Base-by-base conservation (phyloP, 2,888 invertebrate species). In the Agrochola macilenta region DNA sequence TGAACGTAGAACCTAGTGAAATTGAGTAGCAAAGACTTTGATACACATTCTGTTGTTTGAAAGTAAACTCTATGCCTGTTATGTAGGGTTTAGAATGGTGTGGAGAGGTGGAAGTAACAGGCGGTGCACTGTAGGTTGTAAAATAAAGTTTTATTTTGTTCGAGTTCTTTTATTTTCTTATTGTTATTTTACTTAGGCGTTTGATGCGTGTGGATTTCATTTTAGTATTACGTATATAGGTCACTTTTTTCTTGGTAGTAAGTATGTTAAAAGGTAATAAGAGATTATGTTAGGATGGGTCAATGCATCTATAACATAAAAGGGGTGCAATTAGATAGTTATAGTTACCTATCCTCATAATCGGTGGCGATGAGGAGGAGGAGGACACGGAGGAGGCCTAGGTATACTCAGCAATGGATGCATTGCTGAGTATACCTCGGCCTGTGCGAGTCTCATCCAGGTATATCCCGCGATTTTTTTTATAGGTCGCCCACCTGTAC, bases 21-120 rank as follows among this genome's bases (percentile, higher is more conserved):
- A 87, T 86, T 78, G 79, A 84, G 81, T 86, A 82, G 76, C 43
- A 68, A 79, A 83, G 58, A 65, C 73, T 71, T 76, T 35, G 39
- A 57, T 35, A 39, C 0, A 12, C 12, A 7, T 1, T 30, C 7
- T n/a, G 49, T 46, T 63, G 2, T 39, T 73, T n/a, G 30, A 82
- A 82, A 81, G 35, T 54, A 5, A 43, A 81, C 70, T 69, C 9
- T 83, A 60, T 54, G 0, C 1, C 5, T 3, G 3, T 7, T 8
- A 0, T 0, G 2, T 58, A 74, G 23, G 14, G 69, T 49, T 26
- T 30, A 72, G 1, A 76, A 49, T 81, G 7, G 4, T 12, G 7
- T 23, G 4, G 8, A 2, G 4, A 17, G 7, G 0, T 57, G 39
- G 5, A 17, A n/a, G 26, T 57, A 63, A 52, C 75, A 69, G 66